Evolutionary conservation across 2,888 invertebrate genomes (phyloP), one percentile per base, ranked within the genome.

Genomic region (Brassicogethes aeneus): DNA sequence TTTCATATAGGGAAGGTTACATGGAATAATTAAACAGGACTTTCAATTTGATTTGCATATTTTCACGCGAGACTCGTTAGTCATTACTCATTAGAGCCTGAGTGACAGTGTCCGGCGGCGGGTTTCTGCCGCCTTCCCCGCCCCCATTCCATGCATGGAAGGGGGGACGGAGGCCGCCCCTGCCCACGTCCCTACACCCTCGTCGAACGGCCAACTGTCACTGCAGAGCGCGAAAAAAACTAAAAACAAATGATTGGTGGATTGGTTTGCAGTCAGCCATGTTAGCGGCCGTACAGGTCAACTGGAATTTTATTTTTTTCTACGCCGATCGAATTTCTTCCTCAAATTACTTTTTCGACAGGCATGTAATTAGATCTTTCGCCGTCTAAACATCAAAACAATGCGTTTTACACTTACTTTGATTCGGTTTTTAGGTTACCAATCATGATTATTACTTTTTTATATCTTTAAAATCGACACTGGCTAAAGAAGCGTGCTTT

Each of bases 41-140:
- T 65, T 66, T 59, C 68, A 66, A 68, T 68, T 66, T 66, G 67
- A 67, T 68, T 68, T 67, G 67, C 66, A 68, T 68, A 68, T 68
- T 67, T 66, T 64, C 66, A 61, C 63, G 61, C 63, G 64, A 66
- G 61, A 63, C 64, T 67, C 67, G 67, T 68, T 68, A 67, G 68
- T 67, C 68, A 68, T 67, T 68, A 66, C 65, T 67, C 67, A 68
- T 68, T 67, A 68, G 65, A 59, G 60, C 57, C 61, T 64, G 62
- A 61, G 62, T 64, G 65, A 64, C 65, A 61, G 60, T 59, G 57
- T 50, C 54, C 55, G 57, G 54, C 56, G 57, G 55, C 56, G 54
- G 34, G 31, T n/a, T n/a, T n/a, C n/a, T 37, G 41, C 33, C 42
- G 34, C 43, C 37, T 37, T 44, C 47, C 44, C 41, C 41, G 43